Evolutionary conservation across 2,113 vertebrate genomes (phyloP).

Genomic region (Daphoenositta chrysoptera): DNA sequence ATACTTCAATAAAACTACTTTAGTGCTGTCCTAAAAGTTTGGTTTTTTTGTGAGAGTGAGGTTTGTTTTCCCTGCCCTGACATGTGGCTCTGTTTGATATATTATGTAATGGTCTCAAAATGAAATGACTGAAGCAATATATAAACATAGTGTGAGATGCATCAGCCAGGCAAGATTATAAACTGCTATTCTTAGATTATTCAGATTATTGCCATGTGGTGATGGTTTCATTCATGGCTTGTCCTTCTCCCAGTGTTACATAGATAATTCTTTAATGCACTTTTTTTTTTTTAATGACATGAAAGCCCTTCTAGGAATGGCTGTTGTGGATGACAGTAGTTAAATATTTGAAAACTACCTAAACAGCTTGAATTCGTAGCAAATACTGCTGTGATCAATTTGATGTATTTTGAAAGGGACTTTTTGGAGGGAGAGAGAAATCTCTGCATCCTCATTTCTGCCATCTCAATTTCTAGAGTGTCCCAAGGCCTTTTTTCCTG

Average conservation of each 20-base stretch:
- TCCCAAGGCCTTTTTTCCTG: neutral
- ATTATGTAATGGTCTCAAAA: neutral
- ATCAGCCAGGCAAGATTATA: neutral
- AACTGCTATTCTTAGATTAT: neutral
- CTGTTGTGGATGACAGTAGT: neutral
- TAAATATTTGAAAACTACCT: neutral
- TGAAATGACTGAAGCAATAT: neutral
- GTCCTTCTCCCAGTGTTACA: neutral
- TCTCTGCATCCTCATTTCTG: neutral
- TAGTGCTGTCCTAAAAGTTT: neutral
- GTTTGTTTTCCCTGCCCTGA: neutral
- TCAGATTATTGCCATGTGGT: neutral
- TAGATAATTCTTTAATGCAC: neutral
- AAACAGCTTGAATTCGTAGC: neutral
- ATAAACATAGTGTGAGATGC: neutral
- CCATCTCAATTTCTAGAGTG: neutral
- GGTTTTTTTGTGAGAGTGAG: neutral
- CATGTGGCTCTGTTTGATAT: neutral
- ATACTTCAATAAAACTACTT: neutral
- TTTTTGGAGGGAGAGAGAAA: neutral
- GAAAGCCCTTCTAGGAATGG: neutral
- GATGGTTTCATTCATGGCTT: neutral
- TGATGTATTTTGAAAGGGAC: neutral
- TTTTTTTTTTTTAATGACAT: too few relatives aligned
- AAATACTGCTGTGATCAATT: rapidly evolving